Conservation (phyloP, 2,113 vertebrate species). For the Crotalus horridus region DNA sequence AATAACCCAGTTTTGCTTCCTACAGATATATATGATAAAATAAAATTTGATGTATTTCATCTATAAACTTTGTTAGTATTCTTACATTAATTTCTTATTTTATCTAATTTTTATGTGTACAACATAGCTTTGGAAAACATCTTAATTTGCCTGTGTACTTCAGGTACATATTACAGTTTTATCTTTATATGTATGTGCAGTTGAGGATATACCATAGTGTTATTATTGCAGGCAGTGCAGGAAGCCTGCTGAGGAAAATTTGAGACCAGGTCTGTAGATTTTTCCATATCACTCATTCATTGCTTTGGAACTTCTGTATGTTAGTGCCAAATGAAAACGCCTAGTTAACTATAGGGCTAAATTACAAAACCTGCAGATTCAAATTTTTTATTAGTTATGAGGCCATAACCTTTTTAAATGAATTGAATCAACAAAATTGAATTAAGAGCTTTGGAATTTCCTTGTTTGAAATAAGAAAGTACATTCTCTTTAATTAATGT, state of each 20-base stretch:
- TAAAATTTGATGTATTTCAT: not conserved
- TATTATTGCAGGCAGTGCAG: not conserved
- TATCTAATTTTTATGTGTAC: not conserved
- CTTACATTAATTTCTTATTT: not conserved
- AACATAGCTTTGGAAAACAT: not conserved
- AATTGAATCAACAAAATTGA: not conserved
- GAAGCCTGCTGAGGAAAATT: not conserved
- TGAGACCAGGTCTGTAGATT: not conserved
- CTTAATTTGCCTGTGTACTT: not conserved
- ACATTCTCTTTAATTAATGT: not conserved
- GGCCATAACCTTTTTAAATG: not conserved
- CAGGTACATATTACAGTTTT: not conserved
- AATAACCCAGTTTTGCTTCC: not conserved
- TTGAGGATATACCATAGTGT: not conserved
- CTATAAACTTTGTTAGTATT: not conserved
- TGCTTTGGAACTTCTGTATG: not conserved
- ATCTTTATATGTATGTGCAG: not conserved
- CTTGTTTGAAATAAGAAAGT: not conserved
- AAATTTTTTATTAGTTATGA: not conserved
- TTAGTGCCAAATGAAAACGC: not conserved
- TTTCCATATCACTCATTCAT: not conserved
- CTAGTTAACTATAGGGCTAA: not conserved
- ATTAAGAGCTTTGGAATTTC: not conserved
- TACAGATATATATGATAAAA: not conserved
- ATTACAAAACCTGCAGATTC: not conserved